phyloP scores from a whole-genome alignment of 1,140 invertebrate genomes.

The Nylanderia fulva region DNA sequence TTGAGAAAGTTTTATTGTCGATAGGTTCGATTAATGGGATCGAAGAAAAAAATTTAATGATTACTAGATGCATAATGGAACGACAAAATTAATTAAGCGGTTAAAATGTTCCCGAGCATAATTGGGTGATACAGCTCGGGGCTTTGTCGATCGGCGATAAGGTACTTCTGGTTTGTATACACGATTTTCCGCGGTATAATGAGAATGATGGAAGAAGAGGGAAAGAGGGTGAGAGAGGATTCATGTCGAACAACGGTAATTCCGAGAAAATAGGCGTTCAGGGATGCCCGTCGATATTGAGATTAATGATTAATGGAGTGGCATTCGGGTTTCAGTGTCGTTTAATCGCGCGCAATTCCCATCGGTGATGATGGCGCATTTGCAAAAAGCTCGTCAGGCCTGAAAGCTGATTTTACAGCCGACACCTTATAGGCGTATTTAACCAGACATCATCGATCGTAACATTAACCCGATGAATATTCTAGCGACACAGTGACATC shows the following conservation, averaged over 20 bases:
- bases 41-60: not conserved
- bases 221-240: not conserved
- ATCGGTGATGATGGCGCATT: conserved; percentile 1
- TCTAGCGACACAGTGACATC: conserved; percentile 32
- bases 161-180: conserved; percentile 48
- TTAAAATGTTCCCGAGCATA: conserved; percentile 23
- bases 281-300: conserved; percentile 33
- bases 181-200: conserved; percentile 43
- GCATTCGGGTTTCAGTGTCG: conserved; percentile 26
- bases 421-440: conserved; percentile 24
- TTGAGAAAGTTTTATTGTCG: not conserved
- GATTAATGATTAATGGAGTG: conserved; percentile 63
- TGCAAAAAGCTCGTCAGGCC: conserved; percentile 30
- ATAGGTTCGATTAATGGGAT: not conserved
- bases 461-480: conserved; percentile 45
- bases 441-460: conserved; percentile 41
- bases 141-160: conserved; percentile 23
- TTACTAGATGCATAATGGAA: not conserved
- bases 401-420: conserved; percentile 33
- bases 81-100: conserved; percentile 53
- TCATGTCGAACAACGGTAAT: conserved; percentile 31
- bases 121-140: conserved; percentile 21
- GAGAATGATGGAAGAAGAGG: too few relatives aligned
- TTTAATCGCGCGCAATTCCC: conserved; percentile 51
- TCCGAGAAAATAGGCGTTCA: conserved; percentile 52